Evolutionary conservation across 1,140 invertebrate genomes (phyloP), one percentile per base, ranked within the genome.

Genomic region (Myzus persicae): DNA sequence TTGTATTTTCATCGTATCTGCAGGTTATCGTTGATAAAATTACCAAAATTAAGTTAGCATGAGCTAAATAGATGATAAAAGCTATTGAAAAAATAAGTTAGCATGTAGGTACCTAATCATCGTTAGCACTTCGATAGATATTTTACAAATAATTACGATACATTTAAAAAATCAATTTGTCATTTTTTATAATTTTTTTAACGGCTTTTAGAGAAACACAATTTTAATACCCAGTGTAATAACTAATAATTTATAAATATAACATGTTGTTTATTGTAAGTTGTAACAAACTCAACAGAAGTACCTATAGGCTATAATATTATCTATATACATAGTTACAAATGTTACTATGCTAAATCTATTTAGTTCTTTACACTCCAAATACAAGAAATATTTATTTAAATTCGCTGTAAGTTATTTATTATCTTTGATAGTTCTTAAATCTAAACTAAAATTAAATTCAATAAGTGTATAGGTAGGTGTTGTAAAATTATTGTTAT

Each of bases 401-500:
- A 67, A 67, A 76, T 76, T n/a, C 31, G n/a, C 31, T 48, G 46
- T 11, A 76, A 76, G 59, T 76, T 76, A 76, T 76, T 76, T 76
- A 76, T 76, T 76, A 76, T n/a, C 59, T 67, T 76, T n/a, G 14
- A 67, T n/a, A 76, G 59, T 76, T 76, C n/a, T 76, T 76, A 76
- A 76, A 76, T 76, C 59, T 76, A 76, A 76, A 76, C n/a, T 76
- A 76, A 76, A 76, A 76, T 76, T 76, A n/a, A 76, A 76, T 76
- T 76, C 59, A 76, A 76, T 76, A 76, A 76, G 59, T n/a, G 48
- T 51, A 51, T 51, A 51, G 48, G 48, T 51, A 51, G 48, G 48
- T 51, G 59, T 36, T 76, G 59, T 76, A 76, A 76, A 76, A 76
- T 76, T n/a, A 76, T n/a, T 76, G 14, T 76, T 76, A 76, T 76